Evolutionary conservation across 2,888 invertebrate species (phyloP), one percentile per base, ranked within the genome.

Genomic region (Lycophotia porphyrea): DNA sequence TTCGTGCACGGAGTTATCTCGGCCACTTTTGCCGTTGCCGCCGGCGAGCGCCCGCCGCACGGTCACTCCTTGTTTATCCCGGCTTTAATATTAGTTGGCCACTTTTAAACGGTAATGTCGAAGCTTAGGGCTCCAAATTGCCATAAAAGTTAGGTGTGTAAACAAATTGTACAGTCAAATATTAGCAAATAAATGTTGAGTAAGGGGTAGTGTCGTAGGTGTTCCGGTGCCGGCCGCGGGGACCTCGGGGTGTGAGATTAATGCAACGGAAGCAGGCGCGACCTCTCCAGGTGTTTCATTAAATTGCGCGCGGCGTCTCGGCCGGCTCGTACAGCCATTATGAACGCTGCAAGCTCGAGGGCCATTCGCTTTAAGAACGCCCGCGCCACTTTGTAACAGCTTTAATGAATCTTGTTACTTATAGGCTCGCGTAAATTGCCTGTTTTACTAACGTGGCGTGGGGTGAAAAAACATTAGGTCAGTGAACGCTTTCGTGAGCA

Each of bases 381-480:
- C 93, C 91, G 95, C 93, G 94, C 95, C 94, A 96, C 96, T 96
- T 96, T 96, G 96, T 96, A 96, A 96, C 95, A 92, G 93, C 94
- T 93, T 95, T 96, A 96, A 96, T 96, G 95, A 96, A 96, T 96
- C 95, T 95, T 94, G 96, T 96, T 96, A 96, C 96, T 96, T 95
- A 96, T 95, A 96, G 95, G 95, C 94, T 93, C 92, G 92, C 94
- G 94, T 94, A 95, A 96, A 96, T 96, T 95, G 93, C 95, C 95
- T 92, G 95, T 94, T 95, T 95, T 93, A 93, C 94, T 93, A 93
- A 93, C 93, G 92, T 91, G 89, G 88, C 88, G 88, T 84, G 88
- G 89, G 90, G 89, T 89, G 83, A 91, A 92, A 93, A 93, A 93
- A 92, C 91, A 92, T 92, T 92, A 91, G 93, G 92, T 93, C 91